Percentiles rank a stretch among this genome's conserved stretches.
These are phyloP conservation scores for Temnothorax unifasciatus DNA, from an alignment of 2,888 invertebrate species.

Conservation along the genomic window DNA sequence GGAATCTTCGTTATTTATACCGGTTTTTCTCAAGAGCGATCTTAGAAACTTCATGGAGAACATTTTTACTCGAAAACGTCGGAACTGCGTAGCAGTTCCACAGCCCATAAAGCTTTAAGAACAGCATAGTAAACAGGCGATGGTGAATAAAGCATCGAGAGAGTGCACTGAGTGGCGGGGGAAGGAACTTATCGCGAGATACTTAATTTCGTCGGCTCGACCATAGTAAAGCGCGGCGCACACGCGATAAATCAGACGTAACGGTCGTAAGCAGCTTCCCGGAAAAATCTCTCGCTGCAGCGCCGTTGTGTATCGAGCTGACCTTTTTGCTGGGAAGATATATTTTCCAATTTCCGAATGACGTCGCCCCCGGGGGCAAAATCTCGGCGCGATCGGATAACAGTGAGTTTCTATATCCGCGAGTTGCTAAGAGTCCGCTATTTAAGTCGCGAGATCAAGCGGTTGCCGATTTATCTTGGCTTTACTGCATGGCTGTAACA, in stretches of 20 bases:
- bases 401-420: slow-evolving; percentile 68
- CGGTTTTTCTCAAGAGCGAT: background rate
- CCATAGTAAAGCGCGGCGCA: slow-evolving; percentile 57
- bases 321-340: slow-evolving; percentile 68
- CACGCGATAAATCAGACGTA: slow-evolving; percentile 73
- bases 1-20: slow-evolving; percentile 17
- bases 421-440: slow-evolving; percentile 59
- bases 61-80: background rate
- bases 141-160: slow-evolving; percentile 44
- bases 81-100: background rate
- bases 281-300: slow-evolving; percentile 66
- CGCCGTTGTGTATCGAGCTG: slow-evolving; percentile 55
- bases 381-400: slow-evolving; percentile 69
- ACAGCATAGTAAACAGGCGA: slow-evolving; percentile 51
- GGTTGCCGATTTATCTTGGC: slow-evolving; percentile 61
- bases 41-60: background rate
- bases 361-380: slow-evolving; percentile 59
- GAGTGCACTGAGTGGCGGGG: background rate
- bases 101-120: slow-evolving; percentile 1
- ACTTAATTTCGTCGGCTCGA: slow-evolving; percentile 62
- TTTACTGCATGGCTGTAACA: slow-evolving; percentile 36
- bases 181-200: slow-evolving; percentile 62
- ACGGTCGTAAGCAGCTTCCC: slow-evolving; percentile 75
- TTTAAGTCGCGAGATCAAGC: slow-evolving; percentile 66
- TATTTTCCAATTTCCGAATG: slow-evolving; percentile 78